These are phyloP conservation scores for Caenorhabditis brenneri DNA, from an alignment of 1,140 invertebrate genomes.

Conservation along the genomic window DNA sequence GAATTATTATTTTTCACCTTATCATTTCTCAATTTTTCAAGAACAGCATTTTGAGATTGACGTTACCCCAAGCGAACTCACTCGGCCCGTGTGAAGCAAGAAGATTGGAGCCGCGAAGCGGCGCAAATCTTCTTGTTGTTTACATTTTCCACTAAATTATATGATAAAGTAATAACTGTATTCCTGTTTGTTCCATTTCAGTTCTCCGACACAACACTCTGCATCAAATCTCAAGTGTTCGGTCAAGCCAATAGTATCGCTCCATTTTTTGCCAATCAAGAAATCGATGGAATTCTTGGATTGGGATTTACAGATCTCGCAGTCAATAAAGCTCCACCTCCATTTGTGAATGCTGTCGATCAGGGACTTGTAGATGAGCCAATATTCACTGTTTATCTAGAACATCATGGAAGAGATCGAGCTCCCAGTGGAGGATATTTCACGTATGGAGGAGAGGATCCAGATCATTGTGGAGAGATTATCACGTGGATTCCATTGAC, in stretches of 20 bases:
- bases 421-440: conserved; percentile 46
- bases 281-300: conserved; percentile 56
- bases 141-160: no score
- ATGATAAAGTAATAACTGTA: no score
- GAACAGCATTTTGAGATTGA: no score
- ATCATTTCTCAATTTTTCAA: no score
- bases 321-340: conserved; percentile 36
- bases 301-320: conserved; percentile 46
- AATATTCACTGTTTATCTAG: conserved; percentile 52
- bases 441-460: conserved; percentile 52
- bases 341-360: conserved; percentile 53
- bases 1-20: no score
- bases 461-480: conserved; percentile 43
- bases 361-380: conserved; percentile 51
- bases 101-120: no score
- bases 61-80: no score
- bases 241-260: conserved; percentile 47
- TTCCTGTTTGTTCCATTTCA: conserved; percentile 33
- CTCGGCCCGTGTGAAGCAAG: no score
- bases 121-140: no score
- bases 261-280: conserved; percentile 29
- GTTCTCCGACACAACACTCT: conserved; percentile 44
- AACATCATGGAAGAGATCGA: background rate
- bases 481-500: conserved; percentile 49
- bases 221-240: conserved; percentile 44